A percentile compares a stretch with the other conserved stretches of the same genome.
phyloP scores from a whole-genome alignment of 2,888 invertebrate genomes.

The Microplitis manilae region DNA sequence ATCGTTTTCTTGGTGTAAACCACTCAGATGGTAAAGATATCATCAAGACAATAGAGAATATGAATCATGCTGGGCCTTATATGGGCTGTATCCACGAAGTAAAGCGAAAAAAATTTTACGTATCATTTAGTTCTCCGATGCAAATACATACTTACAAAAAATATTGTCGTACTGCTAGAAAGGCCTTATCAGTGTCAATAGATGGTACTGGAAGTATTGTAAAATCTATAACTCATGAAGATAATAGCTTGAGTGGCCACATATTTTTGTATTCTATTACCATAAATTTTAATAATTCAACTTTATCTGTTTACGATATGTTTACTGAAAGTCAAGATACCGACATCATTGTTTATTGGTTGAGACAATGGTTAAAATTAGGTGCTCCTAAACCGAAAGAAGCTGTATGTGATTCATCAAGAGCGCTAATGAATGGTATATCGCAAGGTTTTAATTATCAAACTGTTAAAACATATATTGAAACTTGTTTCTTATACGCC shows the following conservation, averaged over 20 bases:
- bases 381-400: conserved; percentile 36
- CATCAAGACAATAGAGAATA: conserved; percentile 36
- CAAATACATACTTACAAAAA: conserved; percentile 9
- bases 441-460: conserved; percentile 41
- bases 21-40: conserved; percentile 27
- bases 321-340: conserved; percentile 42
- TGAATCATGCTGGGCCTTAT: conserved; percentile 17
- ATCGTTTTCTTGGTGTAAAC: conserved; percentile 36
- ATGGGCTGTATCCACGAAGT: background rate
- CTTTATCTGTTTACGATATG: conserved; percentile 43
- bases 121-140: no score
- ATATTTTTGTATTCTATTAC: conserved; percentile 45
- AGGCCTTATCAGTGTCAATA: conserved; percentile 22
- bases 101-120: background rate
- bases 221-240: conserved; percentile 26
- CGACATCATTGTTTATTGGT: conserved; percentile 30
- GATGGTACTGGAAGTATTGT: conserved; percentile 45
- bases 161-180: conserved; percentile 28
- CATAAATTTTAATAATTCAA: conserved; percentile 35
- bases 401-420: conserved; percentile 42
- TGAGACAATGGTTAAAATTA: conserved; percentile 32
- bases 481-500: conserved; percentile 22
- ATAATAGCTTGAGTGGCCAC: conserved; percentile 29
- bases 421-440: conserved; percentile 41
- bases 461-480: conserved; percentile 39